Evolutionary conservation across 2,797 vertebrate genomes (phyloP), one percentile per base, ranked within the genome.

Genomic region (Agapornis canus): DNA sequence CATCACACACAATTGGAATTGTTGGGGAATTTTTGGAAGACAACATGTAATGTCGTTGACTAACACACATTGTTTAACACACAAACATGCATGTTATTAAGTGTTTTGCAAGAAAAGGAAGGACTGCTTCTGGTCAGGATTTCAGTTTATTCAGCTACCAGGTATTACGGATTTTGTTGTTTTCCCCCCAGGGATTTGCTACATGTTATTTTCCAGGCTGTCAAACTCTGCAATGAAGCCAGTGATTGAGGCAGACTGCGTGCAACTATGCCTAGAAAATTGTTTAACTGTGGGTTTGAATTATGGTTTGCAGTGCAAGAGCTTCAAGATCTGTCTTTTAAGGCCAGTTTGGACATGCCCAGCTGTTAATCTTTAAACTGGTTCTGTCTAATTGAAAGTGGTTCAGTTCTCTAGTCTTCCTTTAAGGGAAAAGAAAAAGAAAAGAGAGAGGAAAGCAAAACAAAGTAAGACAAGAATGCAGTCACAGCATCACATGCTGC

Each of bases 111-210:
- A 83, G 86, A 75, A 73, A 70, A 73, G 21, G 61, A 75, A 47
- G 52, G 37, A 43, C 54, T 80, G n/a, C 27, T 66, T 14, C 31
- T 86, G 45, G 20, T 89, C 81, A 89, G 56, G 48, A 73, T 82
- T 93, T 94, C 71, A n/a, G 20, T 93, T 89, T 86, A 65, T 69
- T 91, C 72, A 92, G 35, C 65, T 88, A 79, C 26, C 42, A 86
- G 61, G 18, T 91, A 23, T 72, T 73, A 54, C 1, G 20, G 82
- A 82, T 71, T 71, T 47, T 13, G 9, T 14, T 23, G 54, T 51
- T 25, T 2, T 5, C 1, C 14, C 7, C 7, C 23, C 17, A 4
- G 14, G 26, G 20, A 39, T 42, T 93, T 92, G 32, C 59, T 83
- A 16, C 51, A 7, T 14, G 8, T 39, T 77, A 52, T 49, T 88